Evolutionary conservation across 2,113 vertebrate genomes (phyloP).

Genomic region (Bubalus kerabau): DNA sequence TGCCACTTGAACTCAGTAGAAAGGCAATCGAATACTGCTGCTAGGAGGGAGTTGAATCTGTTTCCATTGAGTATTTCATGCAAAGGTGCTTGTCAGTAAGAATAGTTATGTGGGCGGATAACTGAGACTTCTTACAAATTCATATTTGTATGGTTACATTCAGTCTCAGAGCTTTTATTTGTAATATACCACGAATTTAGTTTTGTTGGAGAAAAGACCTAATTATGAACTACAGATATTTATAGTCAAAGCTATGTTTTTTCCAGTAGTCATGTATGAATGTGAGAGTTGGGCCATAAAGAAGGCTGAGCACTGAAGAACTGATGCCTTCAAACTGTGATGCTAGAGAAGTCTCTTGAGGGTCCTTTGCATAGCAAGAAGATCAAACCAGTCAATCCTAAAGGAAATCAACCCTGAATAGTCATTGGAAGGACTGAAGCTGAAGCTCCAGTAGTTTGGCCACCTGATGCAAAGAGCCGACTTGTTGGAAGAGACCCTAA

Average conservation of each 20-base stretch:
- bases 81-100: background rate
- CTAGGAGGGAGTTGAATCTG: background rate
- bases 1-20: background rate
- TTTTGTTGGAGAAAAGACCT: background rate
- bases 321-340: background rate
- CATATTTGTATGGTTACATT: background rate
- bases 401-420: background rate
- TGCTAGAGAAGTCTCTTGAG: background rate
- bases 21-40: background rate
- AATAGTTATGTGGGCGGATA: background rate
- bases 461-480: background rate
- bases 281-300: background rate
- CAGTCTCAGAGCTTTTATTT: background rate
- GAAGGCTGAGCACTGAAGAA: background rate
- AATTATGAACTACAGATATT: background rate
- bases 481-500: background rate
- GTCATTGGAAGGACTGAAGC: background rate
- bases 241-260: background rate
- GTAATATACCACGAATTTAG: background rate
- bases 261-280: background rate
- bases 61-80: background rate
- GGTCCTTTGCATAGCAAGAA: background rate
- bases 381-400: background rate
- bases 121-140: background rate
- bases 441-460: background rate